These are phyloP conservation scores for Dynastes maya DNA, from an alignment of 2,888 invertebrate genomes.

Conservation along the genomic window DNA sequence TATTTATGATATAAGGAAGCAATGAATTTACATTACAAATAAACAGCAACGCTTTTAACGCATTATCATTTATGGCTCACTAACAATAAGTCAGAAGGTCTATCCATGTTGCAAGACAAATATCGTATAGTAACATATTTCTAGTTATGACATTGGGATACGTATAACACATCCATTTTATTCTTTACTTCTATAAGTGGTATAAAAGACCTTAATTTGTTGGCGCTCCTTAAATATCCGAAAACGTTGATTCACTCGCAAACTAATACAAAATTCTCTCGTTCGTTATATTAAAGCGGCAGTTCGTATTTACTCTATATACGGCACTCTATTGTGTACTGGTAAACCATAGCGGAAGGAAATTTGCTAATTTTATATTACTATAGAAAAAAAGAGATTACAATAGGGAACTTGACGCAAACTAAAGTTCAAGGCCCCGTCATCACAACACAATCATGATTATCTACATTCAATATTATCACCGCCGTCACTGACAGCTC, in stretches of 20 bases:
- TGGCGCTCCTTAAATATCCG: slow-evolving; percentile 11
- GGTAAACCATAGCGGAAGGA: not conserved
- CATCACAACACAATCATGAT: slow-evolving; percentile 32
- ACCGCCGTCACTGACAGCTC: slow-evolving; percentile 47
- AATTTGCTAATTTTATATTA: not conserved
- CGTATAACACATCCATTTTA: no score
- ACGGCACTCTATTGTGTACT: no score
- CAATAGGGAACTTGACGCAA: slow-evolving; percentile 26
- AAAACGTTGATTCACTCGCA: not conserved
- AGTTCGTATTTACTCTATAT: not conserved
- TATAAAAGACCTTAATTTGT: not conserved
- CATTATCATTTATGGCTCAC: no score
- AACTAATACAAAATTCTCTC: not conserved
- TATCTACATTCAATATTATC: slow-evolving; percentile 28
- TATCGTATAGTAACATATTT: no score
- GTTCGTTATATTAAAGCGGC: not conserved
- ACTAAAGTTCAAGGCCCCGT: slow-evolving; percentile 63
- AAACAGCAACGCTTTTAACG: no score
- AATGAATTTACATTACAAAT: no score
- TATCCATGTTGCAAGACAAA: no score
- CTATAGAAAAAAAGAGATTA: not conserved
- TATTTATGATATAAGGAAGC: no score
- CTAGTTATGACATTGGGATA: no score
- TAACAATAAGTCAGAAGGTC: no score
- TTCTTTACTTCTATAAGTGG: not conserved